Conservation (phyloP, 1,140 invertebrate genomes). For the Teleopsis dalmanni region DNA sequence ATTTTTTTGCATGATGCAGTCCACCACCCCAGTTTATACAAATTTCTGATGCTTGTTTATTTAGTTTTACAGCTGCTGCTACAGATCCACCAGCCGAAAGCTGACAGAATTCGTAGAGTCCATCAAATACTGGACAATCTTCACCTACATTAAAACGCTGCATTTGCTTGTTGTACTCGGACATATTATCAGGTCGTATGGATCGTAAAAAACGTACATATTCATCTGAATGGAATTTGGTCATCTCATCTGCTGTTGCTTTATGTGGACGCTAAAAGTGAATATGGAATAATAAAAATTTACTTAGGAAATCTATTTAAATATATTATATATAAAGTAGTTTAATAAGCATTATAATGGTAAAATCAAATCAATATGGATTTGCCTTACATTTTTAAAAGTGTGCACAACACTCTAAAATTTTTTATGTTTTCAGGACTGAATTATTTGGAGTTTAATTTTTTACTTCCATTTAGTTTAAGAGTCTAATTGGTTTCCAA, state of each 20-base stretch:
- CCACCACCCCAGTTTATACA: constrained; percentile 99
- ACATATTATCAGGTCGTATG: constrained; percentile 98
- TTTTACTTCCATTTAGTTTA: no score
- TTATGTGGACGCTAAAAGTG: constrained; percentile 99
- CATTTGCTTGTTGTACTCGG: constrained; percentile 99
- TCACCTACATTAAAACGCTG: constrained; percentile 99
- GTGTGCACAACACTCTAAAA: no score
- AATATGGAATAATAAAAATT: no score
- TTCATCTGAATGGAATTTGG: constrained; percentile 99
- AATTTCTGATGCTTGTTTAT: constrained; percentile 93
- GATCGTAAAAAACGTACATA: constrained; percentile 96
- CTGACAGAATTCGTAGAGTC: constrained; percentile 95
- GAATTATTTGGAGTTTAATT: no score
- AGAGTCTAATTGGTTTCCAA: no score
- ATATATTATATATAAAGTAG: no score
- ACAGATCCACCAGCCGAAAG: constrained; percentile 96
- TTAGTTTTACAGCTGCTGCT: constrained; percentile 92
- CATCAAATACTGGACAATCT: constrained; percentile 97
- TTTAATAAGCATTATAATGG: no score
- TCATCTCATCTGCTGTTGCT: constrained; percentile 99
- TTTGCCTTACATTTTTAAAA: no score
- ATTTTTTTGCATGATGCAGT: constrained; percentile 96
- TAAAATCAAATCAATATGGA: no score
- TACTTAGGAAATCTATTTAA: no score
- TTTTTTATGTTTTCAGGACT: no score